Evolutionary conservation across 1,140 invertebrate species (phyloP), one percentile per base, ranked within the genome.

Genomic region (Telenomus remus): DNA sequence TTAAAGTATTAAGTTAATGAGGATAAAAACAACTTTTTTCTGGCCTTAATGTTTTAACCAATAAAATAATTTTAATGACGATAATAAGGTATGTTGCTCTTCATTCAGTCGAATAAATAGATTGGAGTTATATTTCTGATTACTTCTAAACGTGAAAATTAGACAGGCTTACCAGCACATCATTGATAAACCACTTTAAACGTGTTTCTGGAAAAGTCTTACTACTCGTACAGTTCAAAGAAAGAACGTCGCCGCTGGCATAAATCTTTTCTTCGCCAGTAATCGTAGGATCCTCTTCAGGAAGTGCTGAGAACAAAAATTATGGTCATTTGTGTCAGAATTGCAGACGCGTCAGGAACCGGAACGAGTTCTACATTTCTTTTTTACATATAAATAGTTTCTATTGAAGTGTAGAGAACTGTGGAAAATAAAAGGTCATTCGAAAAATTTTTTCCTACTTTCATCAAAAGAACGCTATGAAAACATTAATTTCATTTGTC

Each of bases 131-230:
- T n/a, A n/a, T n/a, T n/a, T n/a, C n/a, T n/a, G n/a, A n/a, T n/a
- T n/a, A 39, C n/a, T 39, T 39, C 1, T 4, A 39, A 39, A 39
- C 9, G 9, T 39, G 8, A 39, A 39, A 65, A 76, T 50, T 57
- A 63, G 48, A n/a, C 10, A 55, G 13, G 87, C 88, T 89, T 89
- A 95, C 94, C 90, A 92, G 91, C 79, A 92, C 89, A 70, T 94
- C 93, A 84, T 96, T 95, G 84, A 95, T 93, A 87, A 92, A 95
- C 94, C 94, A 95, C 81, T 91, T 91, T 33, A 95, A 89, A 54
- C 91, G 88, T 8, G 94, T 93, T 19, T 92, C 91, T 15, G 94
- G 94, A 84, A 92, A 92, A 49, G 94, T 95, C 82, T 92, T 93
- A 35, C 92, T 92, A 15, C 94, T 95, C 13, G 94, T 95, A 84